Percentiles rank a stretch among this genome's conserved stretches.
These are phyloP conservation scores for Neogale vison DNA, from an alignment of 2,113 vertebrate genomes.

Conservation along the genomic window DNA sequence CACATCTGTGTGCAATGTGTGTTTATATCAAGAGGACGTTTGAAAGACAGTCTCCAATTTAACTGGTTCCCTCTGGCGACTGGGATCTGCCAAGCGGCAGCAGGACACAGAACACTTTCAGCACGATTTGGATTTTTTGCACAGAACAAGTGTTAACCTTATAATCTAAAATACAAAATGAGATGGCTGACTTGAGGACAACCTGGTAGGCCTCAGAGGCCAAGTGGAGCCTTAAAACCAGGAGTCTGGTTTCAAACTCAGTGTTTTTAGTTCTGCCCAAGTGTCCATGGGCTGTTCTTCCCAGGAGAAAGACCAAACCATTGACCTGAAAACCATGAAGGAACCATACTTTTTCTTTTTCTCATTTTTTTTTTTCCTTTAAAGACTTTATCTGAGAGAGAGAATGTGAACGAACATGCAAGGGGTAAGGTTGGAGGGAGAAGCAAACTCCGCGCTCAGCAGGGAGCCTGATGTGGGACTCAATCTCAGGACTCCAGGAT, in stretches of 20 bases:
- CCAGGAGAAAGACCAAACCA: background rate
- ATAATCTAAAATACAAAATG: background rate
- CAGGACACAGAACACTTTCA: background rate
- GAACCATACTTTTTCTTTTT: background rate
- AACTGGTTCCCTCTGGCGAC: background rate
- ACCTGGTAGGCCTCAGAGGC: background rate
- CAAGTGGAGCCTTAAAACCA: background rate
- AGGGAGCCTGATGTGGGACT: too few relatives aligned
- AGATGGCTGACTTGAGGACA: background rate
- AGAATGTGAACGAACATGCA: too few relatives aligned
- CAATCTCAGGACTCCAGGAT: too few relatives aligned
- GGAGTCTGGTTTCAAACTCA: background rate
- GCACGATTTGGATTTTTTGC: background rate
- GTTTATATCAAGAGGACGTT: background rate
- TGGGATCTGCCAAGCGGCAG: background rate
- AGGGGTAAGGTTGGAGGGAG: too few relatives aligned
- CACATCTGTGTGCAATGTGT: background rate
- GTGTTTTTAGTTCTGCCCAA: background rate
- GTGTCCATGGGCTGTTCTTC: background rate
- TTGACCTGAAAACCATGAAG: background rate
- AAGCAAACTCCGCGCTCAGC: too few relatives aligned
- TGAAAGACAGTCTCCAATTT: background rate
- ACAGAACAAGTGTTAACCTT: background rate
- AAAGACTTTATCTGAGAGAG: background rate
- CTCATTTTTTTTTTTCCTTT: background rate